Evolutionary conservation across 2,113 vertebrate genomes (phyloP).

Genomic region (Cisticola juncidis): DNA sequence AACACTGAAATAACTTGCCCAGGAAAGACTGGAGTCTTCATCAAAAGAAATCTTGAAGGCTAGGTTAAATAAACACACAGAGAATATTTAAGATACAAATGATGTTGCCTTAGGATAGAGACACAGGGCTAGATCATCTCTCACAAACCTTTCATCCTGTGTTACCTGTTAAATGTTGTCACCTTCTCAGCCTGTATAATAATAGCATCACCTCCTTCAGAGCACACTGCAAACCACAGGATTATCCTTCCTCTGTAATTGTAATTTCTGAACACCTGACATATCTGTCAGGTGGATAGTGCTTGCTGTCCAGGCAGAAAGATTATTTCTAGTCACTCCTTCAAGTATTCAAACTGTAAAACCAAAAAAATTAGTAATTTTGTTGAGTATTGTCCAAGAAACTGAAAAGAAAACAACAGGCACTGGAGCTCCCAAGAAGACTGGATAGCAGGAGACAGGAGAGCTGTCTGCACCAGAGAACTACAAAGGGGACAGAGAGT

Average conservation of each 20-base stretch:
- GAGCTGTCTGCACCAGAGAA: neutral
- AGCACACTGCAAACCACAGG: neutral
- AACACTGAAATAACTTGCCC: neutral
- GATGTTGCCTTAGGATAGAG: neutral
- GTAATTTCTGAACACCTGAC: neutral
- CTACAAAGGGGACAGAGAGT: neutral
- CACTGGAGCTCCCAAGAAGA: neutral
- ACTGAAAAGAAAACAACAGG: neutral
- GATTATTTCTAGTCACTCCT: neutral
- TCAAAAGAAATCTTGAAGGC: neutral
- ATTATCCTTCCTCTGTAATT: neutral
- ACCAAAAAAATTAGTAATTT: neutral
- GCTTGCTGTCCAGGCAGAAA: neutral
- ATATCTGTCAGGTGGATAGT: neutral
- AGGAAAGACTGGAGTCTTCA: neutral
- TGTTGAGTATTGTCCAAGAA: neutral
- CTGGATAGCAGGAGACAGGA: neutral
- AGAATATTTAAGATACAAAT: neutral
- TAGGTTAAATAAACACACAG: neutral
- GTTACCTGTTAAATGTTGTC: neutral
- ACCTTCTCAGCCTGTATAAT: neutral
- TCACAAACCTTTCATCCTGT: neutral
- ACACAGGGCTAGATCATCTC: neutral
- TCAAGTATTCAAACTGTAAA: neutral
- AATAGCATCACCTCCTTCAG: neutral